Conservation (phyloP, 2,888 invertebrate genomes). For the Drosophila niveifrons region DNA sequence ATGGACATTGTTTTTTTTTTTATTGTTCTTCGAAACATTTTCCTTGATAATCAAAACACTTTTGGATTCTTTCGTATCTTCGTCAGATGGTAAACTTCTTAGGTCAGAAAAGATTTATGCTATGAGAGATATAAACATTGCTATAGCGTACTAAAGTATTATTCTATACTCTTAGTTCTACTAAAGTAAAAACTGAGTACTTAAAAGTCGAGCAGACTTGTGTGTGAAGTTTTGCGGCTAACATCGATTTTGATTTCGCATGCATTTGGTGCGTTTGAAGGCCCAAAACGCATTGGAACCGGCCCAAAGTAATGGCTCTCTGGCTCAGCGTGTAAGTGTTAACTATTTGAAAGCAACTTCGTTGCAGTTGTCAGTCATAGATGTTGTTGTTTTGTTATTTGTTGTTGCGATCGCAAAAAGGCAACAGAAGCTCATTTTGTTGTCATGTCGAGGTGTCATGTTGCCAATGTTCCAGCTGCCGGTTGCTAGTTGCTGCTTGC, state of each 20-base stretch:
- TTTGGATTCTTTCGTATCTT: no score
- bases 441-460: conserved; percentile 81
- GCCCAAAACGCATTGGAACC: conserved; percentile 22
- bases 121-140: no score
- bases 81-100: no score
- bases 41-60: no score
- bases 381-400: conserved; percentile 36
- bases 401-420: conserved; percentile 63
- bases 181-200: background rate
- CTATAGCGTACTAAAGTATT: no score
- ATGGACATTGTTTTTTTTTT: no score
- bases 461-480: conserved; percentile 74
- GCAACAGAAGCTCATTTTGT: conserved; percentile 82
- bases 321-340: conserved; percentile 56
- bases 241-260: conserved; percentile 67
- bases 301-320: conserved; percentile 15
- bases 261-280: conserved; percentile 65
- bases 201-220: background rate
- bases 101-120: no score
- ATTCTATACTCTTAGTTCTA: no score
- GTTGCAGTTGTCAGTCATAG: conserved; percentile 73
- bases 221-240: background rate
- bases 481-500: conserved; percentile 24
- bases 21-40: no score
- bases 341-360: conserved; percentile 75